Conservation (phyloP, 2,888 invertebrate genomes). For the Napeogenes sylphis region DNA sequence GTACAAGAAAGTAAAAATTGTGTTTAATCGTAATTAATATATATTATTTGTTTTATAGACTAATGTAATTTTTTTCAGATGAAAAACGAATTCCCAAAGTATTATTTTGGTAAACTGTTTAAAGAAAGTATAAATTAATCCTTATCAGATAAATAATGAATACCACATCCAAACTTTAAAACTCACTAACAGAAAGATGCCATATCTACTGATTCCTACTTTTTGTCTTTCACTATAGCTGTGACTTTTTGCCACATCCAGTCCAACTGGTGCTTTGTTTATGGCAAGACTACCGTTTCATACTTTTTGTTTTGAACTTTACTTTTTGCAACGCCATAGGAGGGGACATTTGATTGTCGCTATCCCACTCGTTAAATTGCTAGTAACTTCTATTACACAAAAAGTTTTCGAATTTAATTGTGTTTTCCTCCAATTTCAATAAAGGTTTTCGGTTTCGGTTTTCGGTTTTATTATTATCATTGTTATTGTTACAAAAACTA, state of each 20-base stretch:
- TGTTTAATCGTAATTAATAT: too few species aligned
- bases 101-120: too few species aligned
- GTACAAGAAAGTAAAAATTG: too few species aligned
- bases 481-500: too few species aligned
- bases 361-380: constrained; percentile 23
- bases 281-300: constrained; percentile 42
- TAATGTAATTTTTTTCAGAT: too few species aligned
- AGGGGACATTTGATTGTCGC: constrained; percentile 23
- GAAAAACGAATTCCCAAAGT: too few species aligned
- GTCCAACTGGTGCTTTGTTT: constrained; percentile 62
- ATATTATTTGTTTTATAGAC: too few species aligned
- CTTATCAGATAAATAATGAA: too few species aligned
- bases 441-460: neutral
- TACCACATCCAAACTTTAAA: too few species aligned
- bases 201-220: constrained; percentile 28
- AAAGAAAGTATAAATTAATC: too few species aligned
- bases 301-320: constrained; percentile 41
- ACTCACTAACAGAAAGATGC: constrained; percentile 4
- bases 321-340: constrained; percentile 26
- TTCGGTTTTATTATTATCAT: neutral
- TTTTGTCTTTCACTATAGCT: constrained; percentile 36
- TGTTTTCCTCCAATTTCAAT: neutral
- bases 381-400: constrained; percentile 17
- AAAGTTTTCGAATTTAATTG: constrained; percentile 10
- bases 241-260: constrained; percentile 61